Conservation (phyloP, 2,113 vertebrate species). For the Corythornis cristatus region DNA sequence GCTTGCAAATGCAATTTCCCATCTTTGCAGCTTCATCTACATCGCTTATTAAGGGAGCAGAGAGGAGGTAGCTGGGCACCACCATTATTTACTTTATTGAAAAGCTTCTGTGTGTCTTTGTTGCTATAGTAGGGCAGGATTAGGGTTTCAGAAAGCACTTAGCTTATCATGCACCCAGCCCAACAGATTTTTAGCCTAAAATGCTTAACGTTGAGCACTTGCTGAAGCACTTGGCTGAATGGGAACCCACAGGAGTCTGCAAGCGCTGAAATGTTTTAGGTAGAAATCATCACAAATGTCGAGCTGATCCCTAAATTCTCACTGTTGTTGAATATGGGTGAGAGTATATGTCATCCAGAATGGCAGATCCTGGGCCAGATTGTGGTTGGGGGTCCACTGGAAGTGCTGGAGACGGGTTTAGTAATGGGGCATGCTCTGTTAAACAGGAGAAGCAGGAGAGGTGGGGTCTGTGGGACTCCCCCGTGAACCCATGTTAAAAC, state of each 20-base stretch:
- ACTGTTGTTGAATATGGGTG: neutral
- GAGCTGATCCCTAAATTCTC: neutral
- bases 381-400: neutral
- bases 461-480: neutral
- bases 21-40: neutral
- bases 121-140: neutral
- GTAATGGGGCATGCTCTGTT: neutral
- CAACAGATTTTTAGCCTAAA: neutral
- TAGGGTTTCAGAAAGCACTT: neutral
- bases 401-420: neutral
- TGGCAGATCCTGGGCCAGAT: neutral
- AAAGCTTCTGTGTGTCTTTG: neutral
- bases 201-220: fast-evolving
- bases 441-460: neutral
- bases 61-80: neutral
- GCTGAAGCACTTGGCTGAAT: neutral
- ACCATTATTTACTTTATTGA: neutral
- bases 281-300: neutral
- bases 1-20: neutral
- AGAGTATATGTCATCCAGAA: neutral
- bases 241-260: neutral
- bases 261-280: fast-evolving
- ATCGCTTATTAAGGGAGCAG: neutral
- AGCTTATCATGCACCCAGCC: neutral
- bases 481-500: neutral